Percentiles rank a stretch among this genome's conserved stretches.
phyloP scores from a whole-genome alignment of 1,140 invertebrate species.

The Brachionus asplanchnoidis region DNA sequence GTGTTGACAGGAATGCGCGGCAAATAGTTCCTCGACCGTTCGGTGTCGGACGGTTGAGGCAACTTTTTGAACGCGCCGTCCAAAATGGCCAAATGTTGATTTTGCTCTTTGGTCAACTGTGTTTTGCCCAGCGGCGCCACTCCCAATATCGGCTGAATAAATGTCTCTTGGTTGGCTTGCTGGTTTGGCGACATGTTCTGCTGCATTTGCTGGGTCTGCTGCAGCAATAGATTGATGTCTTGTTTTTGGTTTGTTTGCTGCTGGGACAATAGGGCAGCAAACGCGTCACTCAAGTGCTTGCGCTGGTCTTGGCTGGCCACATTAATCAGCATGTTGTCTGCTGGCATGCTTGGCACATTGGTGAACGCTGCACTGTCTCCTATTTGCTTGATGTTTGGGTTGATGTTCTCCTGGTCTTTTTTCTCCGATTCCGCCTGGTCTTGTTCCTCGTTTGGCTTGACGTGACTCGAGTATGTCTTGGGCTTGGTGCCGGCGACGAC shows the following conservation, averaged over 20 bases:
- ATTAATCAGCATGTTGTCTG: background rate
- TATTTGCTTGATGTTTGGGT: background rate
- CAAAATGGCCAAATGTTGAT: constrained; percentile 7
- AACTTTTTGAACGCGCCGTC: constrained; percentile 26
- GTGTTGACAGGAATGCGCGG: constrained; percentile 15
- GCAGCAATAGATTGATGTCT: background rate
- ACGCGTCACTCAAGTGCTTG: background rate
- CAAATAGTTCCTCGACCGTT: constrained; percentile 20
- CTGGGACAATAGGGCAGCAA: background rate
- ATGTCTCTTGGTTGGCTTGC: constrained; percentile 34
- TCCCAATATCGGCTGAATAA: constrained; percentile 38
- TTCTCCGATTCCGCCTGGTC: background rate
- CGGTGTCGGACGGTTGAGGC: constrained; percentile 32
- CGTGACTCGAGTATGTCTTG: constrained; percentile 1
- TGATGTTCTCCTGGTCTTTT: background rate
- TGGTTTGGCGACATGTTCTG: background rate
- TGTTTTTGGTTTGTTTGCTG: constrained; percentile 25
- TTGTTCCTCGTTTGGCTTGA: background rate
- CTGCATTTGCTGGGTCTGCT: background rate
- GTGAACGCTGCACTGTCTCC: background rate
- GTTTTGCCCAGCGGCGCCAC: constrained; percentile 37
- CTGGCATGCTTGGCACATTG: background rate
- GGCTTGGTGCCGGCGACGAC: constrained; percentile 12
- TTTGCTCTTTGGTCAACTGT: constrained; percentile 31
- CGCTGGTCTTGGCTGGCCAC: background rate